Evolutionary conservation across 92 coral and sea anemone species (phyloP), one percentile per base, ranked within the genome.

Genomic region (Bergia sp.): DNA sequence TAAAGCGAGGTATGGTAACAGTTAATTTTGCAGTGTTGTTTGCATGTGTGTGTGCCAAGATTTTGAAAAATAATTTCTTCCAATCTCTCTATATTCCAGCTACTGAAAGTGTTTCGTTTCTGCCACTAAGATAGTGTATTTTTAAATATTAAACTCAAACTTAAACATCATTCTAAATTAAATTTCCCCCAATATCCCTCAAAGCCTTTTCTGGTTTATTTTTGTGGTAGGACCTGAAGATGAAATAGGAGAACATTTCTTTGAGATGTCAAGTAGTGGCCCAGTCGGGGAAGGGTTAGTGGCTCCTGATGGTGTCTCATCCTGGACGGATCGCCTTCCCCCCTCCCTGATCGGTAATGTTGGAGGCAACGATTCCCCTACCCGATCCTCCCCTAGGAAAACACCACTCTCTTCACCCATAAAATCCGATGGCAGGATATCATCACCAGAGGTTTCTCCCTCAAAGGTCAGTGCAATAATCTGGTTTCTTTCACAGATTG

Each of bases 301-400:
- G 44, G 44, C 15, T 16, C 65, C 79, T 69, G 87, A 72, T 45
- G 89, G 95, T 55, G 89, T 88, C 50, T 92, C 96, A 38, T 94
- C 96, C 12, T 94, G 94, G 96, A 88, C 91, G 67, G 92, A 92
- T 76, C 72, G 89, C 75, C 93, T 88, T 12, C 96, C 96, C 55
- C 96, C 96, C 49, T 92, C 98, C 88, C 87, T 93, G 29, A 41
- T 96, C 41, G 90, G 82, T 71, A 82, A 90, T 69, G 88, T 76
- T 71, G 94, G 87, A 44, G 73, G 73, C 44, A 69, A 83, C 42
- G 61, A 41, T 36, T 83, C 87, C 55, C 77, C 87, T 18, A 84
- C 94, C 80, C 88, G 88, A 80, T 77, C 47, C 57, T 92, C 96
- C 90, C 94, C 98, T 39, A 81, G 91, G 79, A 94, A 93, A 88